Evolutionary conservation across 2,113 vertebrate species (phyloP).

Genomic region (Chaetodon trifascialis): DNA sequence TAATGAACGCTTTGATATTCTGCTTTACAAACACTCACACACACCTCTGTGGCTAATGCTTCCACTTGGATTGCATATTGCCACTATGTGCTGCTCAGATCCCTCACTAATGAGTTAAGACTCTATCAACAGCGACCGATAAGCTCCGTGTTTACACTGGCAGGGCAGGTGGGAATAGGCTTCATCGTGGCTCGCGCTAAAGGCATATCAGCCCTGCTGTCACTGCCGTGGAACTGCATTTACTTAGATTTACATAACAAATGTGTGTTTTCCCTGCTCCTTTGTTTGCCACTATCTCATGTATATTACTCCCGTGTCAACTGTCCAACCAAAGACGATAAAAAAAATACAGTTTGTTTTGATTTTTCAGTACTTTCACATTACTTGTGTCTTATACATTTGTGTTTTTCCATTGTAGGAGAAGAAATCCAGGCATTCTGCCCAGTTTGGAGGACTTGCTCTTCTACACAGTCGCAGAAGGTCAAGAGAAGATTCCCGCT

Average conservation of each 20-base stretch:
- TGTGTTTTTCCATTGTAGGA: constrained; percentile 74
- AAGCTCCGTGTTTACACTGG: constrained; percentile 47
- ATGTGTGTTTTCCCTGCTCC: not conserved
- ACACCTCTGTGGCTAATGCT: not conserved
- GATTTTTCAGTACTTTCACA: not conserved
- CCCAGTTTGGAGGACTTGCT: constrained; percentile 94
- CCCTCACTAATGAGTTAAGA: constrained; percentile 44
- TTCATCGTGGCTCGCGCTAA: not conserved
- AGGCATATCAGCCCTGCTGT: not conserved
- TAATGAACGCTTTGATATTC: not conserved
- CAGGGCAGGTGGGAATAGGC: constrained; percentile 1
- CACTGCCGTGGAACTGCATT: not conserved
- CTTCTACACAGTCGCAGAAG: constrained; percentile 91
- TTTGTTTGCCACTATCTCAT: not conserved
- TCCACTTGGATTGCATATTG: constrained; percentile 10
- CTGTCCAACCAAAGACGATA: not conserved
- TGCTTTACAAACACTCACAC: not conserved
- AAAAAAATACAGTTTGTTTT: not conserved
- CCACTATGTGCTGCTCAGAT: constrained; percentile 6
- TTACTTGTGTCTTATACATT: not conserved
- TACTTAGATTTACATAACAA: not conserved
- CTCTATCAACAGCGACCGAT: constrained; percentile 39
- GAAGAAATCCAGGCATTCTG: constrained; percentile 88
- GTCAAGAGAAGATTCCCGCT: constrained; percentile 79
- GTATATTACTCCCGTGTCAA: not conserved